Percentiles rank a stretch among this genome's conserved stretches.
These are phyloP conservation scores for Brachyhypopomus gauderio DNA, from an alignment of 2,113 vertebrate genomes.

Conservation along the genomic window DNA sequence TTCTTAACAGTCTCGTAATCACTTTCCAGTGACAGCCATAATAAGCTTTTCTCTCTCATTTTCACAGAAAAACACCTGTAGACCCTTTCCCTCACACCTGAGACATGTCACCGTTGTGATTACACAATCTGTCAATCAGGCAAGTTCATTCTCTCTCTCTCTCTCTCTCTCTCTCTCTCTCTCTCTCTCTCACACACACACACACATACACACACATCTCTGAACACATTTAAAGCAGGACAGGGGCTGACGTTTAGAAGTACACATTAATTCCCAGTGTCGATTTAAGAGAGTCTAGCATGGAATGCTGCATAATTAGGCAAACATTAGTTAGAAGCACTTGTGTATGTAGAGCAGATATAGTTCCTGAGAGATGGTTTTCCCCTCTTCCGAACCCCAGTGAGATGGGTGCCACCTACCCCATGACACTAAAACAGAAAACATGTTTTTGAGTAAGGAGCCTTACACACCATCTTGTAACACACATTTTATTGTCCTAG, in stretches of 20 bases:
- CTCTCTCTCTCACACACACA: background rate
- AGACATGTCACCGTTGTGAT: slow-evolving; percentile 36
- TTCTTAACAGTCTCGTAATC: slow-evolving; percentile 30
- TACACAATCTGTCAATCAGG: slow-evolving; percentile 44
- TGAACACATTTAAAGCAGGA: slow-evolving; percentile 2
- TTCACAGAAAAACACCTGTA: slow-evolving; percentile 39
- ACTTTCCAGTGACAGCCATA: slow-evolving; percentile 42
- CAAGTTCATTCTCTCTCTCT: slow-evolving; percentile 2
- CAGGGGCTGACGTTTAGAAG: background rate
- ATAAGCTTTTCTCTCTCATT: slow-evolving; percentile 28
- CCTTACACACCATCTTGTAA: slow-evolving; percentile 25
- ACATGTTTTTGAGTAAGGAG: slow-evolving; percentile 38
- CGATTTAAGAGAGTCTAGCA: slow-evolving; percentile 25
- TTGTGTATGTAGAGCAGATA: background rate
- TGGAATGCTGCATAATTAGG: background rate
- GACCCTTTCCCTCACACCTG: slow-evolving; percentile 25
- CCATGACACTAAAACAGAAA: slow-evolving; percentile 33
- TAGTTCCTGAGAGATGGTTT: background rate
- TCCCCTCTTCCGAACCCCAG: background rate
- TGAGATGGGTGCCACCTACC: slow-evolving; percentile 20
- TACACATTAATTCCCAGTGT: background rate
- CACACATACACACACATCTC: background rate
- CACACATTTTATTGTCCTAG: slow-evolving; percentile 50
- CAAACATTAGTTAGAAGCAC: background rate
- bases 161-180: background rate